Evolutionary conservation across 2,888 invertebrate species (phyloP), one percentile per base, ranked within the genome.

Genomic region (Didymodactylos carnosus): DNA sequence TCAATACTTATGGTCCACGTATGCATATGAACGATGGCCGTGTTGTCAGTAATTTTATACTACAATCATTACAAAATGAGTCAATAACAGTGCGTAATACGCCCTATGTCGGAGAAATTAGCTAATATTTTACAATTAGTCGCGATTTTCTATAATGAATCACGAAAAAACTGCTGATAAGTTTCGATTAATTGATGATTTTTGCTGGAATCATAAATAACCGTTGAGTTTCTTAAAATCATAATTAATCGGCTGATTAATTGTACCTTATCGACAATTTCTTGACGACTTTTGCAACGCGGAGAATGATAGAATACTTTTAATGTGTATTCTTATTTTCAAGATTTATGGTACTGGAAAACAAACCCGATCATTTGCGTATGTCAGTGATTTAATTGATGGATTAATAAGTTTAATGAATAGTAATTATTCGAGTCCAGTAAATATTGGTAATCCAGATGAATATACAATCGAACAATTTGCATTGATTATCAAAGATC

Each of bases 21-120:
- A 98, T 98, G 98, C 95, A 95, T 80, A 92, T 93, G 87, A 92
- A 94, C 77, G 98, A 98, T 83, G 98, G 98, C 1, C 87, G 98
- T 49, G 95, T 98, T 1, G 97, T 98, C 1, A 95, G 95, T 19
- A 99, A 99, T 85, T 98, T 99, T 80, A 92, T 98, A 77, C 87
- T 97, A 77, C 97, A 99, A 84, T 93, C 95, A 0, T 84, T 99
- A 75, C 91, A 94, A 81, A 91, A 92, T 82, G 88, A 94, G 80
- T 90, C 92, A 5, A 92, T 99, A 73, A 95, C 95, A 6, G 92
- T 94, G 84, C 46, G 46, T 19, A 46, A 46, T 19, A n/a, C 16
- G 8, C n/a, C n/a, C n/a, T n/a, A n/a, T n/a, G n/a, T n/a, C n/a
- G n/a, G n/a, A n/a, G n/a, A n/a, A n/a, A n/a, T n/a, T n/a, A n/a